Percentiles rank a stretch among this genome's conserved stretches.
Conservation (phyloP, 2,113 vertebrate genomes). For the Eleginops maclovinus region DNA sequence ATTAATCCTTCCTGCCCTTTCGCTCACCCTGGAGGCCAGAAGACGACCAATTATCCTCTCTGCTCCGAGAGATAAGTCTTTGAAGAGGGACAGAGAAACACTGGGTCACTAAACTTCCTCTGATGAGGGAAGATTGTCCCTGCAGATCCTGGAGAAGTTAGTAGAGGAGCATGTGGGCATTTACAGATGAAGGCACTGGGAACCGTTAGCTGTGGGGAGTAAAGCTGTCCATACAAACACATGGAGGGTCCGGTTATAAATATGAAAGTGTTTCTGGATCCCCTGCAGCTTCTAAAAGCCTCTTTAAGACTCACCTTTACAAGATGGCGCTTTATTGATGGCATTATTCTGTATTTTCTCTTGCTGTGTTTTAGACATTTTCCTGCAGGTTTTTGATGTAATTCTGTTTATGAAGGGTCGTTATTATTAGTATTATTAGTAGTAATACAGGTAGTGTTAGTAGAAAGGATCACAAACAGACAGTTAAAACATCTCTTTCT, state of each 20-base stretch:
- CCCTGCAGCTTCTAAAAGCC: too few relatives aligned
- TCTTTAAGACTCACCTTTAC: too few relatives aligned
- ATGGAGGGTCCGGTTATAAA: not conserved
- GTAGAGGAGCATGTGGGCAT: not conserved
- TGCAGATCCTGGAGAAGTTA: too few relatives aligned
- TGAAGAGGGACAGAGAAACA: conserved; percentile 19
- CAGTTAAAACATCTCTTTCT: not conserved
- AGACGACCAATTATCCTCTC: conserved; percentile 59
- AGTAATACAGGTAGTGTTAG: too few relatives aligned
- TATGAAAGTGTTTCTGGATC: not conserved
- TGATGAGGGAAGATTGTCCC: conserved; percentile 7
- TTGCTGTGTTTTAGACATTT: too few relatives aligned
- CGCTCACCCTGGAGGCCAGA: conserved; percentile 64
- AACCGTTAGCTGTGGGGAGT: not conserved
- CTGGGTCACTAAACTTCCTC: conserved; percentile 10
- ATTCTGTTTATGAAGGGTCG: too few relatives aligned
- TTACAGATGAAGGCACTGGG: not conserved
- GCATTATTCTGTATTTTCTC: too few relatives aligned
- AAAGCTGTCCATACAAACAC: not conserved
- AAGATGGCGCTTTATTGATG: too few relatives aligned
- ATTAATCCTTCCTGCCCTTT: conserved; percentile 68
- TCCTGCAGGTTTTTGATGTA: too few relatives aligned
- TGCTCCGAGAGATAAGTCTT: not conserved
- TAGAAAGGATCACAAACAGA: not conserved
- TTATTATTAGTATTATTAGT: not conserved